Percentiles rank a stretch among this genome's conserved stretches.
phyloP scores from a whole-genome alignment of 2,113 vertebrate genomes.

The Pluvialis apricaria region DNA sequence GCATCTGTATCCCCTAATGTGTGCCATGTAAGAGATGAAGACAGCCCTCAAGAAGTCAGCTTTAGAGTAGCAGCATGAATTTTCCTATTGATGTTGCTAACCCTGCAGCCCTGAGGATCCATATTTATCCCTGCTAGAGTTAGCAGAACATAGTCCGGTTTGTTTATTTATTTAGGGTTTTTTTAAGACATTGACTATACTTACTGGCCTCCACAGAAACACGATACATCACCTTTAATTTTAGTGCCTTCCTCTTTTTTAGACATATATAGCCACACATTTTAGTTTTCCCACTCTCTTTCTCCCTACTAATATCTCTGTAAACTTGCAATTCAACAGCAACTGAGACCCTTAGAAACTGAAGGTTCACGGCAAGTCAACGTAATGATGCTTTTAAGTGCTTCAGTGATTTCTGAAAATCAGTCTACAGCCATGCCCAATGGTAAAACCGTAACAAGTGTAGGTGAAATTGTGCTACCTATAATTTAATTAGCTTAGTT shows the following conservation, averaged over 20 bases:
- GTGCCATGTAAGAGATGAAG: neutral
- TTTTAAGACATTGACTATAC: neutral
- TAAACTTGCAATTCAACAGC: neutral
- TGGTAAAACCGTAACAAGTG: neutral
- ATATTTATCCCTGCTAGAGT: neutral
- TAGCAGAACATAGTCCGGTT: neutral
- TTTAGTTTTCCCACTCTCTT: neutral
- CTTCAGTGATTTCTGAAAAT: neutral
- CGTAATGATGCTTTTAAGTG: neutral
- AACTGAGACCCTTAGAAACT: neutral
- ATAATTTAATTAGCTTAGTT: neutral
- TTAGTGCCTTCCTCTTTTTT: neutral
- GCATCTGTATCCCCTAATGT: neutral
- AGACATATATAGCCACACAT: neutral
- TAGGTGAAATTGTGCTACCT: neutral
- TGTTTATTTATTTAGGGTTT: neutral
- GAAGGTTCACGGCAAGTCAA: neutral
- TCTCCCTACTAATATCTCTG: neutral
- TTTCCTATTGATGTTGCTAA: neutral
- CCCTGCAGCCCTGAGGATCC: neutral
- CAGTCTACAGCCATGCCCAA: rapidly evolving
- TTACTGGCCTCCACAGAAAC: neutral
- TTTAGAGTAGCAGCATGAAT: neutral
- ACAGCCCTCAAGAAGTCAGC: neutral
- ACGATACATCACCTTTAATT: neutral